phyloP scores from a whole-genome alignment of 2,888 invertebrate species.

The Siphlonurus alternatus region DNA sequence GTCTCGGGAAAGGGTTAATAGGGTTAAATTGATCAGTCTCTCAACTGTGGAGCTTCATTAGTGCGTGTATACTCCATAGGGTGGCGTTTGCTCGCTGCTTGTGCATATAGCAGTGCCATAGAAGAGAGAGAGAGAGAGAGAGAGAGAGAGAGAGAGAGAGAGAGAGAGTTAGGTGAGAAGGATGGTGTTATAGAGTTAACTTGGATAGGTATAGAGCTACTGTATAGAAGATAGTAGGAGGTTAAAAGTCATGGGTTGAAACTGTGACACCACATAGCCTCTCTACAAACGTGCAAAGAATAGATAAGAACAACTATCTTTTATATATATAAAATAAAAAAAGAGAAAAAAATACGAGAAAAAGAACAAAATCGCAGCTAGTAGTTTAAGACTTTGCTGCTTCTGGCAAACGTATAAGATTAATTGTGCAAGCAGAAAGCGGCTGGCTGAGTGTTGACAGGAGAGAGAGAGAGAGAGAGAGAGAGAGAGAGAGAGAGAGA shows the following conservation, averaged over 20 bases:
- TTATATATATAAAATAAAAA: neutral
- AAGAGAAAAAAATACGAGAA: neutral
- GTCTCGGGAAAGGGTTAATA: slow-evolving; percentile 1
- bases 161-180: slow-evolving; percentile 2
- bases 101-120: too few relatives aligned
- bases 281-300: neutral
- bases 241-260: neutral
- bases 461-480: neutral
- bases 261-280: neutral
- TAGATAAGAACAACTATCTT: neutral
- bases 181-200: slow-evolving; percentile 8
- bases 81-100: neutral
- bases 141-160: neutral
- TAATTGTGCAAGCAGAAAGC: neutral
- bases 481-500: neutral
- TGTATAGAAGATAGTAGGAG: neutral
- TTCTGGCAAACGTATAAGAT: neutral
- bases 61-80: neutral
- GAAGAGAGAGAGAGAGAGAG: neutral
- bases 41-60: neutral
- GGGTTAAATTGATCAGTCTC: slow-evolving; percentile 5
- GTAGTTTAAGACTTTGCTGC: neutral
- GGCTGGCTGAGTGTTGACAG: neutral
- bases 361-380: neutral
- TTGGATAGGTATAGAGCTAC: too few relatives aligned